Conservation (phyloP, 2,797 vertebrate genomes). For the Remorina albescens region DNA sequence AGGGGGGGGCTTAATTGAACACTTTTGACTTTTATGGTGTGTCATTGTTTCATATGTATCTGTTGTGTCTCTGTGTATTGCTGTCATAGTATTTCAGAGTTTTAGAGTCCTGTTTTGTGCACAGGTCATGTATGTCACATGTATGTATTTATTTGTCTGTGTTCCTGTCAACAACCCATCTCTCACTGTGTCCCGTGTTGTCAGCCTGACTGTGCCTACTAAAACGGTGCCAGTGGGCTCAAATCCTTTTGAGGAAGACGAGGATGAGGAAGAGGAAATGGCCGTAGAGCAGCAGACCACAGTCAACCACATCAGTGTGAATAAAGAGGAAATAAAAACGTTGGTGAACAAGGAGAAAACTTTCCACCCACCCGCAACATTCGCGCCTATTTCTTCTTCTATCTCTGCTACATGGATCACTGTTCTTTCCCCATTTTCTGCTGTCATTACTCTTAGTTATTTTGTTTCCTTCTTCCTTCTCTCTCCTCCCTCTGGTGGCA, state of each 20-base stretch:
- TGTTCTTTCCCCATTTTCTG: constrained; percentile 15
- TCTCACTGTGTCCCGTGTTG: constrained; percentile 89
- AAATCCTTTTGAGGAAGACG: constrained; percentile 96
- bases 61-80: not conserved
- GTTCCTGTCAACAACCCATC: constrained; percentile 71
- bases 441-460: constrained; percentile 32
- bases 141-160: constrained; percentile 52
- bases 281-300: constrained; percentile 78
- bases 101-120: not conserved
- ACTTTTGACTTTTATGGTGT: not conserved
- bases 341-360: constrained; percentile 90
- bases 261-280: constrained; percentile 87
- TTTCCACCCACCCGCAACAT: constrained; percentile 28
- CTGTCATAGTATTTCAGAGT: not conserved
- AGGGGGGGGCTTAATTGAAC: not conserved
- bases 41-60: not conserved
- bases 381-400: constrained; percentile 32
- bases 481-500: constrained; percentile 61
- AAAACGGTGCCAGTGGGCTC: constrained; percentile 89
- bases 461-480: constrained; percentile 27
- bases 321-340: constrained; percentile 97
- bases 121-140: constrained; percentile 6
- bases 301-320: constrained; percentile 90
- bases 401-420: constrained; percentile 41
- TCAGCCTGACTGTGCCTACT: constrained; percentile 91